Conservation (phyloP, 2,113 vertebrate species). For the Lepus timidus region DNA sequence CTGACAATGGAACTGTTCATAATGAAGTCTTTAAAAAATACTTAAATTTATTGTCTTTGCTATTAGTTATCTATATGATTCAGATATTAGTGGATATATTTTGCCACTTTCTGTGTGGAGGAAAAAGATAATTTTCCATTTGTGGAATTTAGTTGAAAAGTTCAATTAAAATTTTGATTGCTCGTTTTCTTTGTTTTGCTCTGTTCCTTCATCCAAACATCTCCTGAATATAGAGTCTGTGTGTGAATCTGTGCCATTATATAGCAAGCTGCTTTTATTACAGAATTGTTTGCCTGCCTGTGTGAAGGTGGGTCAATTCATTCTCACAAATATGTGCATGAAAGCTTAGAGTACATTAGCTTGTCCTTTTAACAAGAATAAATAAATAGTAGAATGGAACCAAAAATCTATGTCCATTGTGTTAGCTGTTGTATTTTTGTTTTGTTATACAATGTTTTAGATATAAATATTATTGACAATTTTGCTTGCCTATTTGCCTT, state of each 20-base stretch:
- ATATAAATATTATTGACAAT: slow-evolving; percentile 67
- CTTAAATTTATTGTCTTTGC: not conserved
- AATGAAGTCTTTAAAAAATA: not conserved
- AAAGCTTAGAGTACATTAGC: not conserved
- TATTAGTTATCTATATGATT: not conserved
- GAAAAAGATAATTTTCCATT: not conserved
- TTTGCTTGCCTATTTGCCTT: slow-evolving; percentile 61
- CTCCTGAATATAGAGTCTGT: not conserved
- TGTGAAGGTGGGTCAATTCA: not conserved
- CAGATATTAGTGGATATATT: not conserved
- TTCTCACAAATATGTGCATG: not conserved
- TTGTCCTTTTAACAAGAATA: not conserved
- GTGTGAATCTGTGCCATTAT: fast-evolving
- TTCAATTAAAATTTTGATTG: not conserved
- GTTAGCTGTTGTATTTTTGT: not conserved
- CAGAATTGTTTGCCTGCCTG: not conserved
- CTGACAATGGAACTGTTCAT: not conserved
- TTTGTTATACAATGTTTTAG: slow-evolving; percentile 51
- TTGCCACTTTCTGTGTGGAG: not conserved
- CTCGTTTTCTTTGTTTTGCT: slow-evolving; percentile 12
- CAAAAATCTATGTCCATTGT: not conserved
- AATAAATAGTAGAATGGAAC: slow-evolving; percentile 17
- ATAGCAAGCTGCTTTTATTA: not conserved
- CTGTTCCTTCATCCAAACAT: not conserved
- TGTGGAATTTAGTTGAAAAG: not conserved